Percentiles rank a stretch among this genome's conserved stretches.
Evolutionary conservation across 2,113 vertebrate genomes (phyloP).

Genomic region (Sceloporus tristichus): DNA sequence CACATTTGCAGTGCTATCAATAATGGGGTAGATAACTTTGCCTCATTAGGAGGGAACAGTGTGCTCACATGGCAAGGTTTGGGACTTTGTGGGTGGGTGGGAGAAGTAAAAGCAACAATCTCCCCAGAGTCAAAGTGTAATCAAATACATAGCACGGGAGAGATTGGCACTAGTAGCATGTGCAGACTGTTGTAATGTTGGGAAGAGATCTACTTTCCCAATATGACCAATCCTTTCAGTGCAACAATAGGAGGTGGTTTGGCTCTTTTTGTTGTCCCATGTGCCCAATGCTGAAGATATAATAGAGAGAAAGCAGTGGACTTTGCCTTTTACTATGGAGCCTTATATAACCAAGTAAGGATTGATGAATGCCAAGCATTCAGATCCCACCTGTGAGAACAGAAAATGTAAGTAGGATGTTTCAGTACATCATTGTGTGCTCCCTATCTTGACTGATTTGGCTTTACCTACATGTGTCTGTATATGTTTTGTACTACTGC

Average conservation of each 20-base stretch:
- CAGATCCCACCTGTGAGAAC: neutral
- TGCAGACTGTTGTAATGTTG: neutral
- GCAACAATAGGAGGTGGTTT: neutral
- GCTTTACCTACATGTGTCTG: neutral
- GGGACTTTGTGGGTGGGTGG: neutral
- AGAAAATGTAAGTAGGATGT: neutral
- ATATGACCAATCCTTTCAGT: no score
- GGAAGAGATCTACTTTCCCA: neutral
- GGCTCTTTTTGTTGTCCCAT: neutral
- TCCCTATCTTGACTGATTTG: neutral
- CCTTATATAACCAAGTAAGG: neutral
- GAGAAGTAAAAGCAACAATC: neutral
- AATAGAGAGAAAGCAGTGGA: neutral
- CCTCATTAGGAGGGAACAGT: neutral
- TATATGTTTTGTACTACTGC: neutral
- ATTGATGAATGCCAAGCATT: neutral
- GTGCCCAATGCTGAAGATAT: neutral
- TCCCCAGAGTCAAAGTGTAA: neutral
- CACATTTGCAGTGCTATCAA: neutral
- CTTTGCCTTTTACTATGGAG: neutral
- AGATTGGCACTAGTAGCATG: neutral
- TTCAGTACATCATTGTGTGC: neutral
- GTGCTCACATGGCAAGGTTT: neutral
- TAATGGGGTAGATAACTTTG: neutral
- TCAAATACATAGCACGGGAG: neutral